A percentile compares a stretch with the other conserved stretches of the same genome.
phyloP scores from a whole-genome alignment of 2,888 invertebrate genomes.

The Tipula helvola region DNA sequence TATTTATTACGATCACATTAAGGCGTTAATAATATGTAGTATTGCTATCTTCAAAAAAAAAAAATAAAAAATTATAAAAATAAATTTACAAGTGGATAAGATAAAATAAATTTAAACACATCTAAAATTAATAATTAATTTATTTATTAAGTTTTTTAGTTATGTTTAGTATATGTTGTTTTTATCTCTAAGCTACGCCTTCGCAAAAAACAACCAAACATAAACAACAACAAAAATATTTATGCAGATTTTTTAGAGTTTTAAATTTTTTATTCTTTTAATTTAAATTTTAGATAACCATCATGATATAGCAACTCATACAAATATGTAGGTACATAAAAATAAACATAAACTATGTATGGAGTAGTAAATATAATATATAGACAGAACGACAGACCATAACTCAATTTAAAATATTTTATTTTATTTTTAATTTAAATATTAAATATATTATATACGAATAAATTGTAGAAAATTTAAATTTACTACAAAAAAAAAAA shows the following conservation, averaged over 20 bases:
- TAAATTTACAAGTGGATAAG: not conserved
- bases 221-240: not conserved
- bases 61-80: not conserved
- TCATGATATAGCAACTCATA: not conserved
- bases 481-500: not conserved
- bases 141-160: not conserved
- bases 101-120: not conserved
- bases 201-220: not conserved
- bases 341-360: not conserved
- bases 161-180: not conserved
- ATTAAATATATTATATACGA: not conserved
- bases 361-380: not conserved
- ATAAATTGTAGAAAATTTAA: not conserved
- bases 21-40: not conserved
- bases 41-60: not conserved
- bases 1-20: not conserved
- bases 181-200: not conserved
- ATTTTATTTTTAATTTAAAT: not conserved
- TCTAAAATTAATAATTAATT: not conserved
- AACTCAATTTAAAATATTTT: not conserved
- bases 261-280: not conserved
- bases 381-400: constrained; percentile 4
- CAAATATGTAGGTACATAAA: not conserved
- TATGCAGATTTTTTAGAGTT: not conserved
- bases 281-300: constrained; percentile 4